Evolutionary conservation across 2,888 invertebrate species (phyloP).

Genomic region (Mimas tiliae): DNA sequence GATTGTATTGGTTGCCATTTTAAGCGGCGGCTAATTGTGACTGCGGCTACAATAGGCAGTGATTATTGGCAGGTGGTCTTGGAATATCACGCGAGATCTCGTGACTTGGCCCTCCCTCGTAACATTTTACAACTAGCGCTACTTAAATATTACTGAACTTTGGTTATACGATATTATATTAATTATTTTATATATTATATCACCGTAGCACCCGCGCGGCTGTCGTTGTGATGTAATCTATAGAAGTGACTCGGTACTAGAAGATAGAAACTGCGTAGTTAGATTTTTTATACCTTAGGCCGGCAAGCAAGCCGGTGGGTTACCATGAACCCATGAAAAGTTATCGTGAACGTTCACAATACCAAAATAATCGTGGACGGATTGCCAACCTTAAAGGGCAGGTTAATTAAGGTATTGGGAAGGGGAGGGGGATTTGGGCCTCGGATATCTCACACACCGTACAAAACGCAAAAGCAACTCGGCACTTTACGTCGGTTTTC

Average conservation of each 20-base stretch:
- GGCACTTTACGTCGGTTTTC: too few species aligned
- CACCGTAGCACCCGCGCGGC: neutral
- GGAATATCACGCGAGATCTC: slow-evolving; percentile 71
- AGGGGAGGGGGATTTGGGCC: too few species aligned
- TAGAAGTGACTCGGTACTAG: neutral
- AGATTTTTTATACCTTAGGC: neutral
- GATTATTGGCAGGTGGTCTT: slow-evolving; percentile 70
- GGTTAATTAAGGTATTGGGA: too few species aligned
- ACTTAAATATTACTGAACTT: slow-evolving; percentile 64
- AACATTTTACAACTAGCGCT: slow-evolving; percentile 52
- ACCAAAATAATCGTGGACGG: too few species aligned
- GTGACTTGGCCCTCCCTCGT: slow-evolving; percentile 55
- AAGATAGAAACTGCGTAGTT: neutral
- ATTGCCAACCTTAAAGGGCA: too few species aligned
- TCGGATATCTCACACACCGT: too few species aligned
- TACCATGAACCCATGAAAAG: too few species aligned
- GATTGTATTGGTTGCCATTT: slow-evolving; percentile 51
- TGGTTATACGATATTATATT: slow-evolving; percentile 35
- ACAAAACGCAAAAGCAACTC: too few species aligned
- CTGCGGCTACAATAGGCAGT: slow-evolving; percentile 55
- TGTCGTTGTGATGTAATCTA: slow-evolving; percentile 9
- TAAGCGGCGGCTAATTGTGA: slow-evolving; percentile 59
- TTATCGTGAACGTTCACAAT: too few species aligned
- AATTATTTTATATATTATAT: slow-evolving; percentile 29
- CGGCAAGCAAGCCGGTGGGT: too few species aligned